Evolutionary conservation across 2,888 invertebrate species (phyloP), one percentile per base, ranked within the genome.

Genomic region (Callyntrura guangdongensis): DNA sequence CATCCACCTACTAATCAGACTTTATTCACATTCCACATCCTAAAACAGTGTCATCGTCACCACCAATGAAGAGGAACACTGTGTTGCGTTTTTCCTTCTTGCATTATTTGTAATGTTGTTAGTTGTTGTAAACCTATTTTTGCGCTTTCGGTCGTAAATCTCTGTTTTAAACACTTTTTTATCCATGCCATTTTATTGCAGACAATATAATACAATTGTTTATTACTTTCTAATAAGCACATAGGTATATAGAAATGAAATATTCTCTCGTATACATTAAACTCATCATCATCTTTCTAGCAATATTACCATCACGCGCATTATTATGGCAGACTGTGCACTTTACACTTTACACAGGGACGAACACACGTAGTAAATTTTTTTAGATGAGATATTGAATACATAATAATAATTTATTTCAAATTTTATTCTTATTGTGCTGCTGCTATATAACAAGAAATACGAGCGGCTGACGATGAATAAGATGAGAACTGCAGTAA

Each of bases 81-180:
- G 36, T 82, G 61, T 56, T 82, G 61, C 61, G 9, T 82, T 36
- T 53, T n/a, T 20, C 17, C 36, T 36, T 36, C 36, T 6, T 6
- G 36, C 6, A 36, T 36, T 36, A 36, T 36, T 36, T 36, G 36
- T 36, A 22, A 64, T 12, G 22, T 25, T 82, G 82, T 20, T 25
- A 61, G 82, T 20, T 82, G 47, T 81, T 72, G 67, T 81, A 79
- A 79, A 79, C 77, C 69, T 59, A 77, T 64, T 69, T 88, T 47
- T 74, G 36, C 61, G 45, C 79, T 79, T 79, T 67, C 56, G 64
- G 64, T 87, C 81, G 87, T 87, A 89, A 81, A 89, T 89, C 82
- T 88, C 82, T 56, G 64, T 83, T 89, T 89, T 72, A 89, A 89
- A 89, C 87, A 81, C 87, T 81, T 87, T 79, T 86, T 79, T 67